phyloP scores from a whole-genome alignment of 2,888 invertebrate species.

The Fabriciana adippe region DNA sequence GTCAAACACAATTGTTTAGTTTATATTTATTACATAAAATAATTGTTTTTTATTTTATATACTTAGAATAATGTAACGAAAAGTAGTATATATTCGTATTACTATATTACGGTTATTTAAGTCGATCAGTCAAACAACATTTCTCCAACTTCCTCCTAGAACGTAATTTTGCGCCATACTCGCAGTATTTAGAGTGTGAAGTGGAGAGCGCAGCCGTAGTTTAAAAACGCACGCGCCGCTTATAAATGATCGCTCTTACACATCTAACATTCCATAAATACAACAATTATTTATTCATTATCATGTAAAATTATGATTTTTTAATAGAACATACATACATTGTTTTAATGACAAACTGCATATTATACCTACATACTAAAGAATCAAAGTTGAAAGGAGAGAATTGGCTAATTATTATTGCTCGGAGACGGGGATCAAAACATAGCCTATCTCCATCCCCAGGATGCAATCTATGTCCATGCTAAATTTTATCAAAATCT shows the following conservation, averaged over 20 bases:
- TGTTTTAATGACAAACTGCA: not conserved
- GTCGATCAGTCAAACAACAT: slow-evolving; percentile 1
- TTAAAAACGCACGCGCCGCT: slow-evolving; percentile 36
- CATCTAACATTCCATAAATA: slow-evolving; percentile 22
- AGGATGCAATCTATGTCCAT: too few species aligned
- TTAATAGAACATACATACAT: not conserved
- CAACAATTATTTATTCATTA: not conserved
- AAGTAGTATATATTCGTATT: not conserved
- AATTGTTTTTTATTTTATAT: too few species aligned
- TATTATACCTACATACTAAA: too few species aligned
- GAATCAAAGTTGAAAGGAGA: too few species aligned
- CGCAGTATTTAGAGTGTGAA: slow-evolving; percentile 50
- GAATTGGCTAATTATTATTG: too few species aligned
- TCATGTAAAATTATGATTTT: too few species aligned
- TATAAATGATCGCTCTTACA: slow-evolving; percentile 25
- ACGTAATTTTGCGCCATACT: slow-evolving; percentile 31
- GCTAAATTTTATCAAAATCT: too few species aligned
- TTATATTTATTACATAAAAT: too few species aligned
- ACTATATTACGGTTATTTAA: not conserved
- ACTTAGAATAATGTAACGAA: too few species aligned
- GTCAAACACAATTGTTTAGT: too few species aligned
- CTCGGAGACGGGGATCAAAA: too few species aligned
- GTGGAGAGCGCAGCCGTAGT: slow-evolving; percentile 37
- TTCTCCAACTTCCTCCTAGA: slow-evolving; percentile 3
- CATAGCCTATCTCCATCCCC: too few species aligned